These are phyloP conservation scores for Neosalanx taihuensis DNA, from an alignment of 2,797 vertebrate genomes.

Conservation along the genomic window DNA sequence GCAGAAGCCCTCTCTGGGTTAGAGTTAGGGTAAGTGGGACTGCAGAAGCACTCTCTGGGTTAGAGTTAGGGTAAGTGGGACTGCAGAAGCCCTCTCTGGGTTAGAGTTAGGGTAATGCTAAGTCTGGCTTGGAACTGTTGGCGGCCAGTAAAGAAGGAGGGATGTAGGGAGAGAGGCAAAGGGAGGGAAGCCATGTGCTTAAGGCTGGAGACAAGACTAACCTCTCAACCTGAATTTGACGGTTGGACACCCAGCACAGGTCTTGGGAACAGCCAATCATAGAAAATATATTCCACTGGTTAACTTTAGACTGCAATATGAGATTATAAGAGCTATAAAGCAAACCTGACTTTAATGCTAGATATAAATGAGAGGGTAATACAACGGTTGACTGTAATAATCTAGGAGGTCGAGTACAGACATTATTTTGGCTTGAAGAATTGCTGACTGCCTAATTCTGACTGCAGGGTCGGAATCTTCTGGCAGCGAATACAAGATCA, in stretches of 20 bases:
- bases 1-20: too few species aligned
- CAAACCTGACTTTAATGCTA: not conserved
- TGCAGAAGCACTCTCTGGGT: too few species aligned
- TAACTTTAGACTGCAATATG: conserved; percentile 27
- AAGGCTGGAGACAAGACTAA: not conserved
- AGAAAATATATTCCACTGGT: conserved; percentile 37
- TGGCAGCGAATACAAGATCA: conserved; percentile 10
- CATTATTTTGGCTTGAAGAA: not conserved
- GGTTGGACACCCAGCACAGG: conserved; percentile 7
- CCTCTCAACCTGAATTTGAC: conserved; percentile 7
- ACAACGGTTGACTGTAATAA: not conserved
- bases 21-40: too few species aligned
- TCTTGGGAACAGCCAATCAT: conserved; percentile 34
- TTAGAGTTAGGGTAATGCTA: not conserved
- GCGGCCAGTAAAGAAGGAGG: not conserved
- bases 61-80: too few species aligned
- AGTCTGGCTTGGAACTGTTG: not conserved
- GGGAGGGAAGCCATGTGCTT: conserved; percentile 14
- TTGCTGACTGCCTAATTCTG: conserved; percentile 24
- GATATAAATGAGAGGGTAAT: not conserved
- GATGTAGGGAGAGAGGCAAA: conserved; percentile 1
- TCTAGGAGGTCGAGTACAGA: not conserved
- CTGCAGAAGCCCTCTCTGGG: too few species aligned
- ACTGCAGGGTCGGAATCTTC: conserved; percentile 14
- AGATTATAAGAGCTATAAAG: conserved; percentile 24